Evolutionary conservation across 2,888 invertebrate species (phyloP), one percentile per base, ranked within the genome.

Genomic region (Standfussiana lucernea): DNA sequence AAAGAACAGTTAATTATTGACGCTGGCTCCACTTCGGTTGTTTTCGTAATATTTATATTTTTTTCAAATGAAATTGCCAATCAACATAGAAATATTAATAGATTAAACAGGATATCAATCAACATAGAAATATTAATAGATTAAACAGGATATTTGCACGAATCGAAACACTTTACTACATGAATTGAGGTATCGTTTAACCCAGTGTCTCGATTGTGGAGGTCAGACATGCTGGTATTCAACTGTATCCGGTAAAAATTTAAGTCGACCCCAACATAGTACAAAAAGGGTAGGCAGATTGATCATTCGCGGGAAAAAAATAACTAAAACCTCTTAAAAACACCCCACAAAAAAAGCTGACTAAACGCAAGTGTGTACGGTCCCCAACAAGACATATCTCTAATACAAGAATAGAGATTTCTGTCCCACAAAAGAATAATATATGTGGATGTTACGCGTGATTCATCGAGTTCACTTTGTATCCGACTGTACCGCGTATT

Each of bases 381-480:
- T 42, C 62, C 40, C 15, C 35, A 75, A 83, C 4, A 86, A 73
- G 47, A 84, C 80, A 82, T 83, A 83, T 74, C 78, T 77, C 78
- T 74, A 75, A 85, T 86, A 89, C 83, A 83, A 89, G 86, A 86
- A 86, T 85, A 84, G 83, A 85, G 85, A 85, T 85, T 90, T 83
- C 76, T 84, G 87, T 85, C 84, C 72, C 80, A 87, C 90, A 90
- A 86, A 85, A 85, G 86, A 86, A 88, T 88, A 88, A 90, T 89
- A 84, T 88, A 86, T 84, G 86, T 85, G 85, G 82, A 86, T 87
- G 89, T 87, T 82, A 83, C 74, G 76, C 79, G 86, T 87, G 90
- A 90, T 89, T 86, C 89, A 90, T 90, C 80, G 90, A 82, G 82
- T 79, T 80, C 79, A 78, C 82, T 87, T 88, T 87, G 82, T 86